Base-by-base conservation (phyloP, 2,888 invertebrate genomes). In the Pogonocherus hispidulus region DNA sequence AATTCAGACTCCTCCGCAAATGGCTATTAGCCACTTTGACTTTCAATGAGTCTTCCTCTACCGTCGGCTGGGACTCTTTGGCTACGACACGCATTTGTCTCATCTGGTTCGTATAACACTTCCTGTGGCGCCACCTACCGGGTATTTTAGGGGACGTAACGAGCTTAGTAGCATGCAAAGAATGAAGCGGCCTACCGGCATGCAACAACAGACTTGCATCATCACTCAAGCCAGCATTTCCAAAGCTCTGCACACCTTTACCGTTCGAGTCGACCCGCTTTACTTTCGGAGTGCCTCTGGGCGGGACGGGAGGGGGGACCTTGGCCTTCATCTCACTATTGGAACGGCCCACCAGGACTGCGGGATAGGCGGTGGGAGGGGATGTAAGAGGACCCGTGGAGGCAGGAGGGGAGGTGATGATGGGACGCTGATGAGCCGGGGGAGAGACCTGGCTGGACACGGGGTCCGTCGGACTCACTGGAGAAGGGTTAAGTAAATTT, bases 301-400 rank as follows among this genome's bases (percentile, higher is more conserved):
- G 95, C 63, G 95, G 95, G 59, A 96, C 95, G 19, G 96, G 96
- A 63, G 96, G 96, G 46, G 95, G 95, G 44, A 95, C 91, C 85
- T 93, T 92, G 78, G 92, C 89, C 85, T 93, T 93, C 60, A 86
- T 82, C 69, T 87, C 86, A 66, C 83, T 85, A 65, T 80, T 80
- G 71, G 81, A 76, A 77, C 89, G 84, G 80, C 92, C 92, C 85
- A 93, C 93, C 81, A 93, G 87, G 57, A 94, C 91, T 56, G 93
- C 93, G 56, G 94, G 94, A 84, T 93, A 93, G 60, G 88, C 87
- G 55, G 88, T 86, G 1, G 89, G 88, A 62, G 90, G 89, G 32
- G 88, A 84, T 51, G 83, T 82, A 55, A 84, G 72, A 57, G 83
- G 79, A 22, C 87, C 73, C 87, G 87, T 63, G 85, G 85, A 27